Evolutionary conservation across 2,888 invertebrate genomes (phyloP).

Genomic region (Phytoseiulus persimilis): DNA sequence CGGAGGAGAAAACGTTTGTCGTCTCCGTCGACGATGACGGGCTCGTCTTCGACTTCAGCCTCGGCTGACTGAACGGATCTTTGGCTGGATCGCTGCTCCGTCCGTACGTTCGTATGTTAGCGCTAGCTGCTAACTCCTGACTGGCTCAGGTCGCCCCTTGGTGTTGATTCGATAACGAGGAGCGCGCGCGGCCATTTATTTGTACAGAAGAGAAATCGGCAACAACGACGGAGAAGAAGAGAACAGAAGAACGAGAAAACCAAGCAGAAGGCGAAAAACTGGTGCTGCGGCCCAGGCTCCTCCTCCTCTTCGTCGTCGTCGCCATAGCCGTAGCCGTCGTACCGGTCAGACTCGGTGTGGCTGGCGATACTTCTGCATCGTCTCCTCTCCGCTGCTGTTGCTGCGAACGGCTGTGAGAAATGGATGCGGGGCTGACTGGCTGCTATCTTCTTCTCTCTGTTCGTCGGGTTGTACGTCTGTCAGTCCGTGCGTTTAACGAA

Average conservation of each 20-base stretch:
- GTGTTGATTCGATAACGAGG: conserved; percentile 5
- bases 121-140: not conserved
- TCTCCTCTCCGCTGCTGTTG: not conserved
- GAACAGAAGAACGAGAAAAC: not conserved
- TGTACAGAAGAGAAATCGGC: conserved; percentile 5
- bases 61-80: not conserved
- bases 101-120: not conserved
- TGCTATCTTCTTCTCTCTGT: not conserved
- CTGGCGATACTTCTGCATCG: not conserved
- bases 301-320: not conserved
- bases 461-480: not conserved
- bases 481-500: not conserved
- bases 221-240: not conserved
- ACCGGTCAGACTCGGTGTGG: not conserved
- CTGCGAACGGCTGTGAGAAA: not conserved
- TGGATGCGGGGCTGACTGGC: not conserved
- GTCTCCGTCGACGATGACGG: not conserved
- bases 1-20: not conserved
- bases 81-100: not conserved
- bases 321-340: not conserved
- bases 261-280: not conserved
- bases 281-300: not conserved
- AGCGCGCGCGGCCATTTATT: not conserved
- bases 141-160: not conserved
- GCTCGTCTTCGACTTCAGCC: not conserved